A percentile compares a stretch with the other conserved stretches of the same genome.
phyloP scores from a whole-genome alignment of 2,113 vertebrate species.

The Telmatochromis sp. region DNA sequence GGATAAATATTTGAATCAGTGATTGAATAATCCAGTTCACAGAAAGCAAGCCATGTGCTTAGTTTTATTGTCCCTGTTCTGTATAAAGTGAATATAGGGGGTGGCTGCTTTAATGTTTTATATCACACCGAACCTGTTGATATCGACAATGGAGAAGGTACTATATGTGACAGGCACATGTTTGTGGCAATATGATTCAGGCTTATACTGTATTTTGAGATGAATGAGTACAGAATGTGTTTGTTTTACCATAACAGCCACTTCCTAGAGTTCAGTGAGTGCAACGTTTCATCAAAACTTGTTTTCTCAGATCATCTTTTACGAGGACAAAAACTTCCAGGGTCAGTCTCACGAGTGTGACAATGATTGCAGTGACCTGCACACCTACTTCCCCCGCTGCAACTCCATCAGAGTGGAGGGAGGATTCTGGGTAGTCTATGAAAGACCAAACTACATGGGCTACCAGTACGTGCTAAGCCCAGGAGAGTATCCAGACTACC shows the following conservation, averaged over 20 bases:
- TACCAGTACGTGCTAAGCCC: constrained; percentile 54
- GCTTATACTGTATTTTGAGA: not conserved
- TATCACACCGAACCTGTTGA: not conserved
- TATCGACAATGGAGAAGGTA: constrained; percentile 18
- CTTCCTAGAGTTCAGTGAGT: not conserved
- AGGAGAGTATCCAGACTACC: constrained; percentile 61
- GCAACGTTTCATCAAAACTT: not conserved
- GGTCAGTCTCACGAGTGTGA: constrained; percentile 53
- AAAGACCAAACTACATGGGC: constrained; percentile 56
- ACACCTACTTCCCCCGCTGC: constrained; percentile 49
- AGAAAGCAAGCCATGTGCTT: constrained; percentile 12
- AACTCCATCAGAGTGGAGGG: constrained; percentile 57
- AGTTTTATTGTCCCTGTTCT: constrained; percentile 16
- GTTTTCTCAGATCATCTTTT: constrained; percentile 54
- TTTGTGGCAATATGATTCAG: not conserved
- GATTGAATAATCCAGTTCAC: constrained; percentile 30
- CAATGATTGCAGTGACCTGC: constrained; percentile 52
- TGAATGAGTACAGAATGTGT: not conserved
- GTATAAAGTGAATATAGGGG: constrained; percentile 25
- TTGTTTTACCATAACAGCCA: not conserved
- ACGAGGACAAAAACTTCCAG: constrained; percentile 59
- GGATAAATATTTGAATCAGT: constrained; percentile 44
- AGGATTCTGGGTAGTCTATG: constrained; percentile 64
- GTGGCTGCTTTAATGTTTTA: not conserved
- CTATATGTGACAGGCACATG: not conserved